phyloP scores from a whole-genome alignment of 2,113 vertebrate species.

The Amphiprion ocellaris region DNA sequence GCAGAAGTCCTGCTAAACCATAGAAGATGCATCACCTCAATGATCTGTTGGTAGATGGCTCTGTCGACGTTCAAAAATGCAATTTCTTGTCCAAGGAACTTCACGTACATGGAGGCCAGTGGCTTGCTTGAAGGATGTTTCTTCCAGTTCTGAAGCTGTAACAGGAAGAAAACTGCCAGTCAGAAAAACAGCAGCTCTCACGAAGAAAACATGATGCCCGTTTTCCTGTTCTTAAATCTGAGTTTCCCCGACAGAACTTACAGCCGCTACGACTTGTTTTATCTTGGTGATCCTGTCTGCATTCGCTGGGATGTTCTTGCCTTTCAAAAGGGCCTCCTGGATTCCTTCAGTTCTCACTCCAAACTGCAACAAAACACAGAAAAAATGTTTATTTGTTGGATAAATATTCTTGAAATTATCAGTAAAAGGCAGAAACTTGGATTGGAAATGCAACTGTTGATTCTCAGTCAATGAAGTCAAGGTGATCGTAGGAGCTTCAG shows the following conservation, averaged over 20 bases:
- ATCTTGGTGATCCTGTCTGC: conserved; percentile 86
- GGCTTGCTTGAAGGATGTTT: conserved; percentile 78
- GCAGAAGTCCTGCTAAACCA: neutral
- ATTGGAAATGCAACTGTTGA: too few species aligned
- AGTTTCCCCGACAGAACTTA: conserved; percentile 62
- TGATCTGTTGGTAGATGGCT: conserved; percentile 78
- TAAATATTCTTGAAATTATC: neutral
- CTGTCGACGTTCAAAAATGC: conserved; percentile 83
- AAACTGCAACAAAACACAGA: conserved; percentile 66
- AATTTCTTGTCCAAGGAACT: conserved; percentile 89
- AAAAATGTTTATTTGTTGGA: neutral
- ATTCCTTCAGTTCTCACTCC: conserved; percentile 87
- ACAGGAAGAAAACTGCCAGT: neutral
- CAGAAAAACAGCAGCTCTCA: neutral
- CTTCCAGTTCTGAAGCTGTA: conserved; percentile 86
- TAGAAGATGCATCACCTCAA: conserved; percentile 79
- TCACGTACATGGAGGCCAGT: conserved; percentile 82
- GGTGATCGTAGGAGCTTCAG: too few species aligned
- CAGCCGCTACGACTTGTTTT: conserved; percentile 83
- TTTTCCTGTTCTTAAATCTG: too few species aligned
- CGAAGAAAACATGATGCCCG: too few species aligned
- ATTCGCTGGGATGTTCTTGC: conserved; percentile 53
- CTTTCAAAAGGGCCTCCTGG: conserved; percentile 85
- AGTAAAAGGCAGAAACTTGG: neutral
- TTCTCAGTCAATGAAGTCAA: too few species aligned